Evolutionary conservation across 1,140 invertebrate species (phyloP), one percentile per base, ranked within the genome.

Genomic region (Drosophila serrata): DNA sequence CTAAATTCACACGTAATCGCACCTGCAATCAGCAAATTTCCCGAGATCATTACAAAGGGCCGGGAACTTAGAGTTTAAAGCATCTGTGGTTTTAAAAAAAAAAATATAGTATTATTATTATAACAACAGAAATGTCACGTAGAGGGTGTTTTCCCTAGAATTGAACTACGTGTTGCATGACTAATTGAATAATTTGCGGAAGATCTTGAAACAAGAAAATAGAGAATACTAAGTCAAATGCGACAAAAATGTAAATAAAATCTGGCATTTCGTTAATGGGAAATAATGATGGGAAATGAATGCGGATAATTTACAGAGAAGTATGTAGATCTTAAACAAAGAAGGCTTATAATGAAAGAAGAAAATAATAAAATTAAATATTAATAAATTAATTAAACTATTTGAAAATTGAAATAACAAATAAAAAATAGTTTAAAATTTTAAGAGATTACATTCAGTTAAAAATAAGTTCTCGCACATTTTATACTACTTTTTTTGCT

Each of bases 101-200:
- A 13, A 64, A 19, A 53, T 17, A 17, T 19, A 13, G 37, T 9
- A 17, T 70, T 15, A 37, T 45, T 12, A 46, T 46, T 56, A 46
- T 31, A 24, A 19, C 43, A 69, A 45, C 31, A 13, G 39, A 56
- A n/a, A 24, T 56, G 65, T 69, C 64, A 68, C 67, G 64, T 70
- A 56, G 67, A n/a, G n/a, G 27, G 33, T 19, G 49, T 46, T 56
- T 70, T 72, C 31, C 40, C 65, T 48, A 31, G 33, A 57, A 70
- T 22, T 17, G 8, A 33, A 42, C 35, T 68, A 65, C 61, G 65
- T 68, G 64, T 68, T 27, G 15, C 45, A 72, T 72, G 65, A 70
- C 49, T 70, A 70, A 70, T 57, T 48, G 42, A 65, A 65, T 48
- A 64, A 63, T 65, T 68, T 33, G 61, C 65, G 61, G 61, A 68